These are phyloP conservation scores for Aphidius colemani DNA, from an alignment of 2,888 invertebrate genomes.

Conservation along the genomic window DNA sequence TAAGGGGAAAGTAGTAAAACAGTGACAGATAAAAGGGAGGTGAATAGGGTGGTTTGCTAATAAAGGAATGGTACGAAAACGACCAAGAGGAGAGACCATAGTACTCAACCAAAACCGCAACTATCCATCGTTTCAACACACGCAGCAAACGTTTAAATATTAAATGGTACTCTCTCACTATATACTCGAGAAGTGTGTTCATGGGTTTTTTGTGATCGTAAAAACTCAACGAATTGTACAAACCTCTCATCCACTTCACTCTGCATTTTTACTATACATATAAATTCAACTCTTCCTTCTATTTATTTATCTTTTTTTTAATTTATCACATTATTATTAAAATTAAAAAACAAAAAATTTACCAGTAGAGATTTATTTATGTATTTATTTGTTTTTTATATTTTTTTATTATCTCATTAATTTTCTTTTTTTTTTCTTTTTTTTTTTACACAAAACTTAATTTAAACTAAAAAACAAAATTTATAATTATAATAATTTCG, in stretches of 20 bases:
- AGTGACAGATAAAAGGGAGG: constrained; percentile 22
- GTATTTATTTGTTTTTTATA: too few species aligned
- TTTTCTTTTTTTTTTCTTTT: constrained; percentile 5
- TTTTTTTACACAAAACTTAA: not conserved
- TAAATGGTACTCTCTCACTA: constrained; percentile 45
- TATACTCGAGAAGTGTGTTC: constrained; percentile 9
- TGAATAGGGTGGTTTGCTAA: constrained; percentile 39
- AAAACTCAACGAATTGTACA: constrained; percentile 35
- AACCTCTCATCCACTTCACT: too few species aligned
- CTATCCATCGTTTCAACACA: constrained; percentile 55
- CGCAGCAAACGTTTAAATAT: constrained; percentile 57
- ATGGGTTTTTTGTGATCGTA: constrained; percentile 45
- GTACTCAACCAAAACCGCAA: constrained; percentile 47
- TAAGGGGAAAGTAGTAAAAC: not conserved
- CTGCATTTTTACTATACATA: too few species aligned
- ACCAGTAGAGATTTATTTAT: too few species aligned
- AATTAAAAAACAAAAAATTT: too few species aligned
- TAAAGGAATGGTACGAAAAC: constrained; percentile 40
- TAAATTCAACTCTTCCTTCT: too few species aligned
- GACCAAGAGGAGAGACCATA: constrained; percentile 19
- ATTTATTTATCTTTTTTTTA: too few species aligned
- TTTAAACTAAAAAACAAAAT: not conserved
- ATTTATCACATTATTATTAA: too few species aligned
- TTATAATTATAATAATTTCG: not conserved
- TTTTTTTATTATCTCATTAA: too few species aligned